Evolutionary conservation across 2,888 invertebrate species (phyloP).

Genomic region (Pterobdella sp.): DNA sequence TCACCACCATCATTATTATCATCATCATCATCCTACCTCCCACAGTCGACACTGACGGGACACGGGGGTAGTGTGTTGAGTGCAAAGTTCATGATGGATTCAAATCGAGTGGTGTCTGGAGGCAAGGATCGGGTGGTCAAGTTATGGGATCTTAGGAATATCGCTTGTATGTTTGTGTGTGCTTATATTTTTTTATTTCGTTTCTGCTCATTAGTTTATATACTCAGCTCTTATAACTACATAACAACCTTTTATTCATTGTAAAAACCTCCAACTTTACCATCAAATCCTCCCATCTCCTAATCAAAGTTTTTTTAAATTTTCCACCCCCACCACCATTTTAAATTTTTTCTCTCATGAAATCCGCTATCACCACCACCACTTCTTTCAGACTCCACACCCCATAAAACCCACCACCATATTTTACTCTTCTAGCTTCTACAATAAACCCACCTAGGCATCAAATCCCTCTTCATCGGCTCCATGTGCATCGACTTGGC

Average conservation of each 20-base stretch:
- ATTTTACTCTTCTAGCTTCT: background rate
- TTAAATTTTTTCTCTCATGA: background rate
- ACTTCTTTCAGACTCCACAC: background rate
- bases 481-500: conserved; percentile 94
- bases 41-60: conserved; percentile 79
- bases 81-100: conserved; percentile 71
- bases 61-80: conserved; percentile 96
- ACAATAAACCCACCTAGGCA: conserved; percentile 41
- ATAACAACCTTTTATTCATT: background rate
- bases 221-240: background rate
- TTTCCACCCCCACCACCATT: background rate
- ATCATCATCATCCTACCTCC: background rate
- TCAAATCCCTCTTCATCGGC: conserved; percentile 61
- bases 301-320: background rate
- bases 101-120: conserved; percentile 87
- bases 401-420: background rate
- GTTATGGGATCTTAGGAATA: conserved; percentile 91
- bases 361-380: background rate
- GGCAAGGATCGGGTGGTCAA: conserved; percentile 95
- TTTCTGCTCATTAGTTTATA: background rate
- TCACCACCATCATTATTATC: background rate
- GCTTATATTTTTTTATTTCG: background rate
- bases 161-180: conserved; percentile 64
- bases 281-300: background rate
- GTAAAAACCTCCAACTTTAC: background rate